Evolutionary conservation across 2,797 vertebrate species (phyloP).

Genomic region (Staurois parvus): DNA sequence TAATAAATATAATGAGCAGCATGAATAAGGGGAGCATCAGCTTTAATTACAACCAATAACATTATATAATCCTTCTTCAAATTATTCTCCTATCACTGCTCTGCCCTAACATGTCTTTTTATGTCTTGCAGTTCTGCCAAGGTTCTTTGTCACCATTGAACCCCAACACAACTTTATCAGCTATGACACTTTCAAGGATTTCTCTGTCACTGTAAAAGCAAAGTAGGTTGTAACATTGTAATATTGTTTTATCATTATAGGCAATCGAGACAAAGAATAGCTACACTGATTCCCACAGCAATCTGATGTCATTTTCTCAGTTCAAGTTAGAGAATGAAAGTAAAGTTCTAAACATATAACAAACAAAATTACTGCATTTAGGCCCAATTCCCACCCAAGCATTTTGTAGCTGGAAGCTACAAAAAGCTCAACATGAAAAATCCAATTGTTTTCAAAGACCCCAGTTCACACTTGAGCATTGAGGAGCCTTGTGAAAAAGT

Average conservation of each 20-base stretch:
- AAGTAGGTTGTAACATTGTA: slow-evolving; percentile 76
- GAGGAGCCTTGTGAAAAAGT: too few relatives aligned
- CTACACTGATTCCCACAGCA: too few relatives aligned
- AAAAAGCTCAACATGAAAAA: too few relatives aligned
- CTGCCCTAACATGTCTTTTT: neutral
- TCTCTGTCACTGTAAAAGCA: slow-evolving; percentile 83
- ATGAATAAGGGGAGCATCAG: neutral
- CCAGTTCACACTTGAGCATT: too few relatives aligned
- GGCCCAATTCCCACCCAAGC: too few relatives aligned
- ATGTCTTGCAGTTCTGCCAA: slow-evolving; percentile 84
- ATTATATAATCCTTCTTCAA: neutral
- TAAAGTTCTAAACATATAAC: too few relatives aligned
- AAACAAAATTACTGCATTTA: too few relatives aligned
- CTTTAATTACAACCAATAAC: neutral
- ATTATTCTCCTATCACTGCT: neutral
- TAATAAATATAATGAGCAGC: too few relatives aligned
- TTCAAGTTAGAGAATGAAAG: neutral
- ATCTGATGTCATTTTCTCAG: too few relatives aligned
- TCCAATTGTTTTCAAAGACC: too few relatives aligned
- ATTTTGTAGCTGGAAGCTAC: too few relatives aligned
- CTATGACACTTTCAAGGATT: slow-evolving; percentile 76
- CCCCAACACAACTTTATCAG: slow-evolving; percentile 84
- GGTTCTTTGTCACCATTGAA: slow-evolving; percentile 81
- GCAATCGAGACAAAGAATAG: too few relatives aligned
- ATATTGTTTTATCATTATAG: neutral